Evolutionary conservation across 2,888 invertebrate species (phyloP), one percentile per base, ranked within the genome.

Genomic region (Apodemia mormo): DNA sequence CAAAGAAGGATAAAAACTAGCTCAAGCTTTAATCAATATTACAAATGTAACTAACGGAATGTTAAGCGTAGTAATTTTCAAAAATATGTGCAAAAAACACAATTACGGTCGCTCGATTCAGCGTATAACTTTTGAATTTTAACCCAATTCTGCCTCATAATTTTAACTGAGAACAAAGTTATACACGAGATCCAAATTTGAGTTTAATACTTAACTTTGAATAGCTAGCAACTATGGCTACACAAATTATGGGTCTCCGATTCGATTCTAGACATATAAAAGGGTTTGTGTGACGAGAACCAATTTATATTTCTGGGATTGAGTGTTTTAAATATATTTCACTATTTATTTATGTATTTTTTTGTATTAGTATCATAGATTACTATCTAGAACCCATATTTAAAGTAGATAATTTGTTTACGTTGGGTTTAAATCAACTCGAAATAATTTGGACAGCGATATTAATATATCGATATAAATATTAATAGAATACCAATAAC

Each of bases 1-100:
- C 52, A 52, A 52, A 14, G 52, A 8, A 52, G 52, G 52, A 52
- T 52, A 52, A 52, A 52, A 52, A 52, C 52, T 52, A 52, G 52
- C 52, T n/a, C 52, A 52, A 52, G 52, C n/a, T 52, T n/a, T 52
- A 52, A 52, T 52, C 52, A n/a, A 52, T 52, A 52, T n/a, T 52
- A 52, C 52, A 22, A 52, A 52, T 52, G 52, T 22, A n/a, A 2
- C n/a, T 49, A 49, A 49, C 14, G 14, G 49, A 49, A 49, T 9
- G 49, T 14, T 1, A 49, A 49, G 14, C 14, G 5, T 14, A 14
- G 14, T 14, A 3, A 49, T 49, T 14, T 49, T 49, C 49, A 49
- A 49, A 49, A 14, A 14, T 9, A 14, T 49, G 14, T 49, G 4
- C 14, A 14, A 14, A 49, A 5, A 14, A 3, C 12, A 3, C 12